Percentiles rank a stretch among this genome's conserved stretches.
These are phyloP conservation scores for Sturmia bella DNA, from an alignment of 2,888 invertebrate genomes.

Conservation along the genomic window DNA sequence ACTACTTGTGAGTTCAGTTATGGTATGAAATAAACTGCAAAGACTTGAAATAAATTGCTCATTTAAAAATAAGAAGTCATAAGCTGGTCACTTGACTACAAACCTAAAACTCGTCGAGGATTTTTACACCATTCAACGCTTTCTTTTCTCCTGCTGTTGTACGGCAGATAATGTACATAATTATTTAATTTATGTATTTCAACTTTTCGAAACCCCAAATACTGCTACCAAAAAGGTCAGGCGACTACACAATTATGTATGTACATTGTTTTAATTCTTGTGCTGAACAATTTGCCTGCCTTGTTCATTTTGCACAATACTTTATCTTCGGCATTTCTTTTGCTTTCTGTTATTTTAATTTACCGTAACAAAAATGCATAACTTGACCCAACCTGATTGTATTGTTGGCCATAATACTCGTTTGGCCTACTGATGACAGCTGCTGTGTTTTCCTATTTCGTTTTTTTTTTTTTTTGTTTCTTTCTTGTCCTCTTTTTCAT, in stretches of 20 bases:
- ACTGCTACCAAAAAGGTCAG: too few relatives aligned
- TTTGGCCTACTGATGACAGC: conserved; percentile 67
- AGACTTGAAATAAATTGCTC: too few relatives aligned
- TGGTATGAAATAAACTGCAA: too few relatives aligned
- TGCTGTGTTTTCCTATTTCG: conserved; percentile 47
- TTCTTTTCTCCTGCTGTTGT: too few relatives aligned
- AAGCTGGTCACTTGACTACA: too few relatives aligned
- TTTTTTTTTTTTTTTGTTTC: conserved; percentile 16
- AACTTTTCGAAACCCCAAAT: too few relatives aligned
- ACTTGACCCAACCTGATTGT: conserved; percentile 57
- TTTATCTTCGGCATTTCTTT: conserved; percentile 18
- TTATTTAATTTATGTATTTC: too few relatives aligned
- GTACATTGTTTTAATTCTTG: neutral
- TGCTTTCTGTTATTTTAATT: conserved; percentile 27
- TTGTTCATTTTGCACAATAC: conserved; percentile 25
- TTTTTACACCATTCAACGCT: too few relatives aligned
- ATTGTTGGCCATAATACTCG: conserved; percentile 32
- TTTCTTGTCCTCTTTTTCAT: conserved; percentile 16
- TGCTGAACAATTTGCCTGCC: neutral
- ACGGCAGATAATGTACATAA: too few relatives aligned
- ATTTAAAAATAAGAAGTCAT: too few relatives aligned
- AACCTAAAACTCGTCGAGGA: too few relatives aligned
- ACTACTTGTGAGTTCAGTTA: too few relatives aligned
- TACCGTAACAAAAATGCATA: conserved; percentile 21
- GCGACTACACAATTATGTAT: conserved; percentile 2